Evolutionary conservation across 2,113 vertebrate genomes (phyloP).

Genomic region (Pardalotus punctatus): DNA sequence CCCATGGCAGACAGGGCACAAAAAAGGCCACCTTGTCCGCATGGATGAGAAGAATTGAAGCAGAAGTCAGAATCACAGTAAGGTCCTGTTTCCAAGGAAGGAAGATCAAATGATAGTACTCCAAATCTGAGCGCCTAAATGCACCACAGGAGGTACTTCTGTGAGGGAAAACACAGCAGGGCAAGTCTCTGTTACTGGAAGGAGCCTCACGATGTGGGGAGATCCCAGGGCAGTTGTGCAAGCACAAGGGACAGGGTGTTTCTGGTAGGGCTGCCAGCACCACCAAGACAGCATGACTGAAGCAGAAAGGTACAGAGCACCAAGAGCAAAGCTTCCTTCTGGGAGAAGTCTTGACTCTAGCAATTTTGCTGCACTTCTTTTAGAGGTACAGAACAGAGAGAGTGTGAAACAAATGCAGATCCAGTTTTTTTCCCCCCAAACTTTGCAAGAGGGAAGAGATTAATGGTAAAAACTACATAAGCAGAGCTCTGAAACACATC

Average conservation of each 20-base stretch:
- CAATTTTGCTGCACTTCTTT: background rate
- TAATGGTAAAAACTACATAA: background rate
- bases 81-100: background rate
- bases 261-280: background rate
- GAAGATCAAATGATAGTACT: background rate
- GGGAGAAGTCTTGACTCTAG: background rate
- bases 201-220: background rate
- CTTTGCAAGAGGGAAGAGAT: background rate
- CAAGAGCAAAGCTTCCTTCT: background rate
- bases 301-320: background rate
- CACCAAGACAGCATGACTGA: fast-evolving
- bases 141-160: background rate
- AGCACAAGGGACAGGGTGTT: fast-evolving
- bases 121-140: background rate
- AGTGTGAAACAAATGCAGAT: background rate
- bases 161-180: background rate
- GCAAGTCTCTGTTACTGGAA: background rate
- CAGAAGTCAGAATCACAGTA: background rate
- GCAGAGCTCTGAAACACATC: background rate
- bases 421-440: background rate
- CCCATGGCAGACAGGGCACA: fast-evolving
- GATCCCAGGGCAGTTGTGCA: background rate
- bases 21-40: background rate
- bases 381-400: background rate
- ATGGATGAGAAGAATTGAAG: fast-evolving